Evolutionary conservation across 2,113 vertebrate genomes (phyloP), one percentile per base, ranked within the genome.

Genomic region (Hippoglossus stenolepis): DNA sequence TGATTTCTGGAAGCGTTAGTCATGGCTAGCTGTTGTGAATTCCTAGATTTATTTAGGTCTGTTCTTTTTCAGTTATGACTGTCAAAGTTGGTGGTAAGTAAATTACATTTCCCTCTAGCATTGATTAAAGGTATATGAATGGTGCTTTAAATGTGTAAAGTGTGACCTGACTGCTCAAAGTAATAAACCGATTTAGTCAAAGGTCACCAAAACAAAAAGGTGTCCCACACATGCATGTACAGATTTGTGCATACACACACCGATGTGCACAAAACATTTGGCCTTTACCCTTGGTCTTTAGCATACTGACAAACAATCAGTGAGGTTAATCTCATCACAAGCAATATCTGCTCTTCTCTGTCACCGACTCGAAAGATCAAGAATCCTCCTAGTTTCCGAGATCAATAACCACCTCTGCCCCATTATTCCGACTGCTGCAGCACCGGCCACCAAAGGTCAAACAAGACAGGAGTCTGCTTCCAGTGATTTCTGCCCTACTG

Each of bases 351-450:
- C 49, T 65, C 40, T 75, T 26, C 57, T 64, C 35, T 60, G 49
- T 35, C 4, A 11, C 8, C 9, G 4, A 51, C 65, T 45, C 26
- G 66, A 83, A 76, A 69, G 58, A 75, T 65, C 26, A 54, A 60
- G 21, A 51, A 40, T 21, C 15, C 57, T 77, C 38, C 49, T 62
- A 43, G 26, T 38, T 61, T 15, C 40, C 35, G 26, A 28, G 80
- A 82, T 84, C 85, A 69, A 85, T 84, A 85, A 75, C 67, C 53
- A 72, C 53, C 58, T 57, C 26, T 18, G 47, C 35, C 58, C 45
- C 57, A 66, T 72, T 77, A 66, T 74, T 85, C 40, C 43, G 64
- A 18, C 47, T 20, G 23, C 56, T 45, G 45, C 63, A 53, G 31
- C 70, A n/a, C 56, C 21, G 56, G 31, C 63, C 58, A 76, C n/a